Percentiles rank a stretch among this genome's conserved stretches.
phyloP scores from a whole-genome alignment of 2,113 vertebrate species.

The Scytalopus superciliaris region DNA sequence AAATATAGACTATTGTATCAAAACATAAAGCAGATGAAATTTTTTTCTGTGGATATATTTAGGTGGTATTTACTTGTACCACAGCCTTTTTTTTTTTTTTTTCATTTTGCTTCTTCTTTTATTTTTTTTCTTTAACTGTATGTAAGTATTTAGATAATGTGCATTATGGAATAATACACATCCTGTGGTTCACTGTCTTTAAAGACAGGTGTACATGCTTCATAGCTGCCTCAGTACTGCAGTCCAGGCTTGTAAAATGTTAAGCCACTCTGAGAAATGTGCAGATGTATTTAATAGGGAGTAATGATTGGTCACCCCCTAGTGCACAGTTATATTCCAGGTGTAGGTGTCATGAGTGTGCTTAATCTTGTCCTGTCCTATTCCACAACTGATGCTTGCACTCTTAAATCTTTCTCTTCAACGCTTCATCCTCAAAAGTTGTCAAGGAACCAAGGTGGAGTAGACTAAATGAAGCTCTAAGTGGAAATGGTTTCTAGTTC shows the following conservation, averaged over 20 bases:
- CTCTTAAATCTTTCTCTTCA: constrained; percentile 25
- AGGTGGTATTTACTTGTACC: constrained; percentile 59
- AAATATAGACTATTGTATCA: constrained; percentile 73
- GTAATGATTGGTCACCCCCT: constrained; percentile 52
- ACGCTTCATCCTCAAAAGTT: background rate
- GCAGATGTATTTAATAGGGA: constrained; percentile 64
- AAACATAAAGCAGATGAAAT: constrained; percentile 66
- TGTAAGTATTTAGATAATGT: constrained; percentile 60
- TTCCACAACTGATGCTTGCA: constrained; percentile 5
- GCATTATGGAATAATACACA: constrained; percentile 32
- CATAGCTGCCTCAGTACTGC: background rate
- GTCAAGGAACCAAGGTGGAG: background rate
- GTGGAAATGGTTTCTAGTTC: background rate
- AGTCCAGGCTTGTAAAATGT: constrained; percentile 22
- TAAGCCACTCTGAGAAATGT: constrained; percentile 37
- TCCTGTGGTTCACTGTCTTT: constrained; percentile 40
- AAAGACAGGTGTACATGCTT: constrained; percentile 38
- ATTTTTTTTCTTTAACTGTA: background rate
- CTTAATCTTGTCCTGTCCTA: constrained; percentile 48
- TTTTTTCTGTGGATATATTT: background rate
- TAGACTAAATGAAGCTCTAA: background rate
- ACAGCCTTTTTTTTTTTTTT: background rate
- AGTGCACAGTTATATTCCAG: constrained; percentile 40
- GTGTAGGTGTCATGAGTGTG: constrained; percentile 57
- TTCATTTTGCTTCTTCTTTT: background rate